phyloP scores from a whole-genome alignment of 1,140 invertebrate species.

The Ostrea denselamellosa region DNA sequence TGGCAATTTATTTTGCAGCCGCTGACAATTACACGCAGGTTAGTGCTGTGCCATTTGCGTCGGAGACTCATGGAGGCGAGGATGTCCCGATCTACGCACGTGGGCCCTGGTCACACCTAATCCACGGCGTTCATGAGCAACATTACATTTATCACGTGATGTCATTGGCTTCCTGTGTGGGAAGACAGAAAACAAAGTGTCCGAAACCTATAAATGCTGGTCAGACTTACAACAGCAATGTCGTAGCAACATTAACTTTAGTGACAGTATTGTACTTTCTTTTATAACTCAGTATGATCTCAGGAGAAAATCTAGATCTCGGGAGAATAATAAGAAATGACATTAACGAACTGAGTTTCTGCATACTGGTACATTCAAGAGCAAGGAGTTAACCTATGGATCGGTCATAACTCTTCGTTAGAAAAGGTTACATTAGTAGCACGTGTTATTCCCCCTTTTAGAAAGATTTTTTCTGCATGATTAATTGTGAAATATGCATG shows the following conservation, averaged over 20 bases:
- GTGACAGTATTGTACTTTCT: background rate
- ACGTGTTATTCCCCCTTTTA: too few species aligned
- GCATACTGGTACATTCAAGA: too few species aligned
- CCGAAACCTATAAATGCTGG: background rate
- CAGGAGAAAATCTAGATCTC: background rate
- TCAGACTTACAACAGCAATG: background rate
- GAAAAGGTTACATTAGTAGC: too few species aligned
- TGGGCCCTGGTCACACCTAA: slow-evolving; percentile 92
- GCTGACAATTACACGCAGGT: slow-evolving; percentile 59
- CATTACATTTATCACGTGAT: slow-evolving; percentile 92
- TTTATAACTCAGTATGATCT: background rate
- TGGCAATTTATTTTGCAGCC: slow-evolving; percentile 56
- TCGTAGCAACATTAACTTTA: background rate
- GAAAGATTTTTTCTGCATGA: too few species aligned
- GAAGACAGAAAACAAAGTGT: slow-evolving; percentile 47
- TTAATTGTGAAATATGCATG: too few species aligned
- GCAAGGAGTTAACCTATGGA: too few species aligned
- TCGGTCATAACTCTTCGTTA: too few species aligned
- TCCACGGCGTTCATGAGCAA: slow-evolving; percentile 94
- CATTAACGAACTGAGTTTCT: too few species aligned
- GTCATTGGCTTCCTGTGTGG: slow-evolving; percentile 80
- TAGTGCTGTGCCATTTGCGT: slow-evolving; percentile 83
- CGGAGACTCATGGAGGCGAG: slow-evolving; percentile 79
- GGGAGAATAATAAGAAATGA: too few species aligned
- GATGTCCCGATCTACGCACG: slow-evolving; percentile 77